A percentile compares a stretch with the other conserved stretches of the same genome.
phyloP scores from a whole-genome alignment of 2,888 invertebrate genomes.

The Netelia melanura region DNA sequence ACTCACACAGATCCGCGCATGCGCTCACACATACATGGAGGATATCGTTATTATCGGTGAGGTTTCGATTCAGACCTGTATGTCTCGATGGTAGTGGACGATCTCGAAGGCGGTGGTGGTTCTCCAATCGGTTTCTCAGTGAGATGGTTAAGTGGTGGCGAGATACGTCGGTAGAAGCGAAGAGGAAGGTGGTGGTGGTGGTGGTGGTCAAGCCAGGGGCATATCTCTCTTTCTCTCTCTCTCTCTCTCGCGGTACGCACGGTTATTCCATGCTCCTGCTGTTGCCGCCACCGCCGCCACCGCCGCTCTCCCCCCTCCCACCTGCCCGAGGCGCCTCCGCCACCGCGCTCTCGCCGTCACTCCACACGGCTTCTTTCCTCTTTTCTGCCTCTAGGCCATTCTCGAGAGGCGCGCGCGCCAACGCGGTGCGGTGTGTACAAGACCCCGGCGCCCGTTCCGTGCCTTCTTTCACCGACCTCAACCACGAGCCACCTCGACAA shows the following conservation, averaged over 20 bases:
- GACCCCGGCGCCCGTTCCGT: constrained; percentile 73
- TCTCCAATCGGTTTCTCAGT: constrained; percentile 77
- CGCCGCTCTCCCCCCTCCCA: constrained; percentile 75
- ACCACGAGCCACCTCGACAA: constrained; percentile 65
- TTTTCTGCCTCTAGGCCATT: constrained; percentile 86
- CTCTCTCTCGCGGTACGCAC: constrained; percentile 72
- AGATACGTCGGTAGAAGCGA: constrained; percentile 41
- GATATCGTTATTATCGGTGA: constrained; percentile 47
- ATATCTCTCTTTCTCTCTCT: constrained; percentile 70
- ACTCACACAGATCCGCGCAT: background rate
- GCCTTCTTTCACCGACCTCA: constrained; percentile 76
- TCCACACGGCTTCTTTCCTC: constrained; percentile 83
- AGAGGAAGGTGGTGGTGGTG: constrained; percentile 84
- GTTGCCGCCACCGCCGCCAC: constrained; percentile 82
- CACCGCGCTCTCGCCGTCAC: constrained; percentile 64
- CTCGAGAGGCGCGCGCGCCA: constrained; percentile 84
- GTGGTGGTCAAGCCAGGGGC: constrained; percentile 76
- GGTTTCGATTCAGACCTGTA: constrained; percentile 40
- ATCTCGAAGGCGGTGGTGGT: constrained; percentile 84
- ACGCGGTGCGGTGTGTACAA: constrained; percentile 79
- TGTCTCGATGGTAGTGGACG: constrained; percentile 83
- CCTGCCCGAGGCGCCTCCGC: constrained; percentile 84
- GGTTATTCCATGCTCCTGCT: constrained; percentile 74
- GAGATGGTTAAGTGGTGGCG: constrained; percentile 69
- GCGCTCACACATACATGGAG: background rate